Evolutionary conservation across 2,113 vertebrate species (phyloP).

Genomic region (Anolis sagrei): DNA sequence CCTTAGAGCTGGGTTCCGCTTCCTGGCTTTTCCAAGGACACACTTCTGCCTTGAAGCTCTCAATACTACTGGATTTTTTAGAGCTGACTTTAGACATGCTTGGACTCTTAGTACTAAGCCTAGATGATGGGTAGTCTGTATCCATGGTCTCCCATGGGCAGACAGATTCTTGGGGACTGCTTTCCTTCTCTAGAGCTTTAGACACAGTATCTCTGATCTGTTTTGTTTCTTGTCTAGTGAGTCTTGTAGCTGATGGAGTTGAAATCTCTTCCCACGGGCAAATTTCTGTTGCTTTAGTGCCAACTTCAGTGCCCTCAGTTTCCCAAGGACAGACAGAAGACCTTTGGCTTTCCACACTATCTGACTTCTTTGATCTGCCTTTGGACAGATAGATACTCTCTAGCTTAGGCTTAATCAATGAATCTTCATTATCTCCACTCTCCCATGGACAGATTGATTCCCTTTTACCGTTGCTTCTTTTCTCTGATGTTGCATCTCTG

Average conservation of each 20-base stretch:
- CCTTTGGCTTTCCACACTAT: background rate
- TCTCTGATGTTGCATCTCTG: background rate
- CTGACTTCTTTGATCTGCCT: accelerated
- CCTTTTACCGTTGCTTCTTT: background rate
- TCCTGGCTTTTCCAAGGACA: constrained; percentile 28
- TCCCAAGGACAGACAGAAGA: constrained; percentile 73
- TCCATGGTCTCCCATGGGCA: constrained; percentile 17
- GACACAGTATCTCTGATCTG: background rate
- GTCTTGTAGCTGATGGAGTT: constrained; percentile 7
- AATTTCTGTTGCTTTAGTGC: constrained; percentile 71
- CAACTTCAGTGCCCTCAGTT: background rate
- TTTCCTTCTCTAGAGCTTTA: constrained; percentile 7
- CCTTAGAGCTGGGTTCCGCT: background rate
- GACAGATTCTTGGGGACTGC: background rate
- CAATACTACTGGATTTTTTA: background rate
- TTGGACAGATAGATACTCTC: background rate
- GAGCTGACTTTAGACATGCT: background rate
- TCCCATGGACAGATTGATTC: constrained; percentile 1
- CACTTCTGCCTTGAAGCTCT: background rate
- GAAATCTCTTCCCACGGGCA: constrained; percentile 81
- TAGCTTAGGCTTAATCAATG: background rate
- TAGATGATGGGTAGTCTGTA: background rate
- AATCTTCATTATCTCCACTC: accelerated
- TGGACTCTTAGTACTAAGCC: background rate
- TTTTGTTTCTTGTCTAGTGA: background rate